Percentiles rank a stretch among this genome's conserved stretches.
These are phyloP conservation scores for Propsilocerus akamusi DNA, from an alignment of 1,140 invertebrate species.

Conservation along the genomic window DNA sequence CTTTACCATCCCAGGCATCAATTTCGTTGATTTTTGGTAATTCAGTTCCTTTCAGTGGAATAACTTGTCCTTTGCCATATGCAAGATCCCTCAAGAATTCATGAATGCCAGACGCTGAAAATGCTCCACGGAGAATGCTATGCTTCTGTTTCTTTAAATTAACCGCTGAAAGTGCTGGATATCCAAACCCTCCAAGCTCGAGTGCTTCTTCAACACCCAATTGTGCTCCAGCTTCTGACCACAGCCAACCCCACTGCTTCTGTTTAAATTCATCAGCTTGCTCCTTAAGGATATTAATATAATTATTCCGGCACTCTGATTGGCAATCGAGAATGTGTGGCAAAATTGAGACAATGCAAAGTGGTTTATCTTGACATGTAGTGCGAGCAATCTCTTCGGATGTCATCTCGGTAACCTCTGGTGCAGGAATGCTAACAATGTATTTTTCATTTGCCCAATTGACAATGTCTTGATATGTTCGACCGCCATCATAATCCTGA, in stretches of 20 bases:
- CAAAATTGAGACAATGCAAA: conserved; percentile 86
- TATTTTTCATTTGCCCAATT: conserved; percentile 74
- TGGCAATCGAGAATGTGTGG: conserved; percentile 98
- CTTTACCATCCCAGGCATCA: conserved; percentile 93
- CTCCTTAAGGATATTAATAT: conserved; percentile 53
- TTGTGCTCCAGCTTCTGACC: conserved; percentile 83
- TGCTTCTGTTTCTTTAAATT: conserved; percentile 97
- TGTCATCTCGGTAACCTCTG: conserved; percentile 64
- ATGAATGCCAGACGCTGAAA: conserved; percentile 84
- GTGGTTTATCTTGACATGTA: conserved; percentile 64
- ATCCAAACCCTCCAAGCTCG: conserved; percentile 85
- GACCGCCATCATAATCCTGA: conserved; percentile 75
- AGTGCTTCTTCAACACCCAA: conserved; percentile 66
- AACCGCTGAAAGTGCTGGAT: conserved; percentile 88
- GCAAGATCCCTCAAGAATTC: conserved; percentile 91
- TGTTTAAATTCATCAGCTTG: conserved; percentile 88
- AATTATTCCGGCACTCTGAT: conserved; percentile 79
- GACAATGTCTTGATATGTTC: conserved; percentile 81
- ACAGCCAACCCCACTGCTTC: conserved; percentile 96
- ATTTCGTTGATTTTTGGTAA: conserved; percentile 57
- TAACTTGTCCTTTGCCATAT: conserved; percentile 84
- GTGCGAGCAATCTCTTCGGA: conserved; percentile 43
- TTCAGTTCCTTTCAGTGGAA: conserved; percentile 67
- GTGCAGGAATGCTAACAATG: conserved; percentile 70
- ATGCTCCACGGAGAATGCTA: conserved; percentile 81